A percentile compares a stretch with the other conserved stretches of the same genome.
phyloP scores from a whole-genome alignment of 2,113 vertebrate genomes.

The Aepyceros melampus region DNA sequence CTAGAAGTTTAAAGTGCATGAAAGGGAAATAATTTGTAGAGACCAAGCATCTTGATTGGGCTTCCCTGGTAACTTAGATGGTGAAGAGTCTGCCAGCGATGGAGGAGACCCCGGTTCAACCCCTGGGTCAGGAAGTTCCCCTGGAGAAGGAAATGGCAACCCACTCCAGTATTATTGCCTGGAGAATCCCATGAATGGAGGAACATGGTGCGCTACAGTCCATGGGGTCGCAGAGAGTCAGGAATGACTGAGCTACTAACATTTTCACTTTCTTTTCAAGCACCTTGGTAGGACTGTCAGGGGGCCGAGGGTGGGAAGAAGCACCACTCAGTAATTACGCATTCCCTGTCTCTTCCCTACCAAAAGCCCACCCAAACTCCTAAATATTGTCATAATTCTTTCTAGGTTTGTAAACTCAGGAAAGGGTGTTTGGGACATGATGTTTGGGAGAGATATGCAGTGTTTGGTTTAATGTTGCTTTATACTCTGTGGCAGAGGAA shows the following conservation, averaged over 20 bases:
- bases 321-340: accelerated
- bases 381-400: not conserved
- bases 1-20: not conserved
- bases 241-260: not conserved
- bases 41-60: not conserved
- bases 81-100: not conserved
- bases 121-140: not conserved
- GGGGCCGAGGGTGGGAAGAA: accelerated
- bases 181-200: not conserved
- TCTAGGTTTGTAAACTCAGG: not conserved
- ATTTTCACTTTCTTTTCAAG: not conserved
- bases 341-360: not conserved
- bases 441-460: not conserved
- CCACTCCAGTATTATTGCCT: not conserved
- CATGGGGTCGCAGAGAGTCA: not conserved
- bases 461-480: not conserved
- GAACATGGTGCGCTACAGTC: accelerated
- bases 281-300: not conserved
- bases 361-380: not conserved
- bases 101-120: not conserved
- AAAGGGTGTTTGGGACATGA: not conserved
- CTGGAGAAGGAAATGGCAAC: too few species aligned
- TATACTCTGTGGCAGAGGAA: not conserved
- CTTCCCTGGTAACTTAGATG: not conserved
- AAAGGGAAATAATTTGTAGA: not conserved